phyloP scores from a whole-genome alignment of 2,888 invertebrate genomes.

The Aphidoletes aphidimyza region DNA sequence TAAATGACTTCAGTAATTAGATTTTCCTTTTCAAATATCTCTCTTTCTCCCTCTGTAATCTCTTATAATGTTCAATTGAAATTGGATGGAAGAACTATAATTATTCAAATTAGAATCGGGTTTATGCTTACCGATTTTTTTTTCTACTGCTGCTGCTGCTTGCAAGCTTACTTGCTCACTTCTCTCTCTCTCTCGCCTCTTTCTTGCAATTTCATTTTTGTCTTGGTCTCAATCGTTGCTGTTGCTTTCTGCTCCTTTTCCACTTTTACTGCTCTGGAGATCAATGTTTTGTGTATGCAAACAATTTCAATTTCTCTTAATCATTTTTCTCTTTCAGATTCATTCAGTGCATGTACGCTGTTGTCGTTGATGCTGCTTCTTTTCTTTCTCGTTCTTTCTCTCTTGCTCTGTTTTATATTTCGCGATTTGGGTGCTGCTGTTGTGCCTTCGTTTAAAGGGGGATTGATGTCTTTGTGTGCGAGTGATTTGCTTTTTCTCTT shows the following conservation, averaged over 20 bases:
- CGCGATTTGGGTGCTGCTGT: background rate
- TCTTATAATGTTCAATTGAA: conserved; percentile 39
- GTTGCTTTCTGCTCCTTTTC: background rate
- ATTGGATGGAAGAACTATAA: conserved; percentile 46
- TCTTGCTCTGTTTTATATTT: too few relatives aligned
- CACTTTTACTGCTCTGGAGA: background rate
- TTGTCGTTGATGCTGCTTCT: background rate
- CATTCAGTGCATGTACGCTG: background rate
- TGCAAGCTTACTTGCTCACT: background rate
- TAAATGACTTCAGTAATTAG: conserved; percentile 41
- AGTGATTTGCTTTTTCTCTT: conserved; percentile 29
- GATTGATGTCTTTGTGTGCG: background rate
- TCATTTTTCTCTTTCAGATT: background rate
- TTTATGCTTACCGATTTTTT: too few relatives aligned
- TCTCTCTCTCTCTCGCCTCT: background rate
- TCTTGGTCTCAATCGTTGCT: background rate
- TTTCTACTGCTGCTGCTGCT: too few relatives aligned
- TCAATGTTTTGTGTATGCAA: conserved; percentile 22
- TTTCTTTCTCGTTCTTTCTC: background rate
- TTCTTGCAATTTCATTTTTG: background rate
- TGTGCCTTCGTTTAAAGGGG: background rate
- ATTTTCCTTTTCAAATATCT: conserved; percentile 42
- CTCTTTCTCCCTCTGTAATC: conserved; percentile 2
- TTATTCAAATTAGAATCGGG: conserved; percentile 49
- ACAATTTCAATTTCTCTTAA: conserved; percentile 49